These are phyloP conservation scores for Spondyliosoma cantharus DNA, from an alignment of 2,797 vertebrate genomes.

Conservation along the genomic window DNA sequence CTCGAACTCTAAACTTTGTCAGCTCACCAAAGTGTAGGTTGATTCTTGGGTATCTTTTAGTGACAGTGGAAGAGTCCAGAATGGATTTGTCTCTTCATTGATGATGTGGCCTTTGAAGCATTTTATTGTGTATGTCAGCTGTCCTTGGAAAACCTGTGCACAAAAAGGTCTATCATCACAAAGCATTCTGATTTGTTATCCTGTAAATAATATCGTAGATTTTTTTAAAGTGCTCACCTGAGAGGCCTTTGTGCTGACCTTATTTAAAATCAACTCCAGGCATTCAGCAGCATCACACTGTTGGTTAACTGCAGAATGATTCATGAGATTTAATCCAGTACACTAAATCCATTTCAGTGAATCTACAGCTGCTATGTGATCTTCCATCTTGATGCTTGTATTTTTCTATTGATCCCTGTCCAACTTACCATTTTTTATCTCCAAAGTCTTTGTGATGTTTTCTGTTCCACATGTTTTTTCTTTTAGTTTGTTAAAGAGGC, in stretches of 20 bases:
- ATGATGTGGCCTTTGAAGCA: slow-evolving; percentile 40
- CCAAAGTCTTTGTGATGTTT: not conserved
- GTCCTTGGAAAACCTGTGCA: slow-evolving; percentile 62
- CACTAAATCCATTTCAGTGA: not conserved
- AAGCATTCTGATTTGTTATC: not conserved
- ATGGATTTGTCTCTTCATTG: not conserved
- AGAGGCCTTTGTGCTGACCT: slow-evolving; percentile 5
- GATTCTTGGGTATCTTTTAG: not conserved
- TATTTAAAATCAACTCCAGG: slow-evolving; percentile 58
- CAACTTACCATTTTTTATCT: slow-evolving; percentile 30
- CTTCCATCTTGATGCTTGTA: too few species aligned
- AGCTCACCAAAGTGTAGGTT: not conserved
- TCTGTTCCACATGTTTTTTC: not conserved
- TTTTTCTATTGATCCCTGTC: not conserved
- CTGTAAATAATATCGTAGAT: not conserved
- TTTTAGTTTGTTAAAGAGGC: slow-evolving; percentile 3
- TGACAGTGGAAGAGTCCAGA: too few species aligned
- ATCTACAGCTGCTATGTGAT: not conserved
- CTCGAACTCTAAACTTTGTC: not conserved
- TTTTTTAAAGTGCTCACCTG: slow-evolving; percentile 30
- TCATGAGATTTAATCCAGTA: slow-evolving; percentile 6
- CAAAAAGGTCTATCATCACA: not conserved
- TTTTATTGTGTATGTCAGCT: slow-evolving; percentile 45
- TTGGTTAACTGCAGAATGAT: slow-evolving; percentile 16
- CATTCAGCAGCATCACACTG: slow-evolving; percentile 73